Evolutionary conservation across 2,888 invertebrate genomes (phyloP).

Genomic region (Sisyra nigra): DNA sequence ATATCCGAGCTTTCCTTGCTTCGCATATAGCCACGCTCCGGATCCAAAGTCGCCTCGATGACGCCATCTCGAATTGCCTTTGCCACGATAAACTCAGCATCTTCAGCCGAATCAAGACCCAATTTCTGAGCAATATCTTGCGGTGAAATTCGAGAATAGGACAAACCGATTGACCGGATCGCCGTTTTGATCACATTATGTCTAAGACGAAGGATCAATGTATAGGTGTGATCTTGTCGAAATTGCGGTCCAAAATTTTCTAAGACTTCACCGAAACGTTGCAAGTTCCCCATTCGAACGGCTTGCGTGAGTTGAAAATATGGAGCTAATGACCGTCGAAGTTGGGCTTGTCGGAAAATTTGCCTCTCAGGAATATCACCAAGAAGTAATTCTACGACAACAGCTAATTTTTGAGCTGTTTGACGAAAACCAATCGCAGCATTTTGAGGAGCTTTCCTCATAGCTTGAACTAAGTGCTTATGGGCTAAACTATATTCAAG

Average conservation of each 20-base stretch:
- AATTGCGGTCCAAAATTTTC: slow-evolving; percentile 85
- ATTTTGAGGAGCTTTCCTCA: slow-evolving; percentile 94
- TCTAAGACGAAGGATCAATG: slow-evolving; percentile 83
- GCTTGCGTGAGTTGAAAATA: slow-evolving; percentile 97
- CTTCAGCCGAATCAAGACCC: slow-evolving; percentile 86
- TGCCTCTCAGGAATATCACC: slow-evolving; percentile 97
- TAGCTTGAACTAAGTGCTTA: slow-evolving; percentile 85
- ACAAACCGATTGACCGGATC: slow-evolving; percentile 86
- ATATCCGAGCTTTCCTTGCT: slow-evolving; percentile 95
- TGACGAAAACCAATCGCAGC: slow-evolving; percentile 98
- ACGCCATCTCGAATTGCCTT: slow-evolving; percentile 97
- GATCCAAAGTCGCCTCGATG: slow-evolving; percentile 93
- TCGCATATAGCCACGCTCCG: slow-evolving; percentile 90
- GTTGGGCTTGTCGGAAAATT: slow-evolving; percentile 81
- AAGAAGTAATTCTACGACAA: slow-evolving; percentile 84
- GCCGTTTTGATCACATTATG: slow-evolving; percentile 99
- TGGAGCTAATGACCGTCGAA: slow-evolving; percentile 78
- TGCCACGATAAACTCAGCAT: slow-evolving; percentile 98
- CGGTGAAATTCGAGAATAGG: slow-evolving; percentile 92
- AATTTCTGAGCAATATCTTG: slow-evolving; percentile 89
- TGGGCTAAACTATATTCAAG: slow-evolving; percentile 96
- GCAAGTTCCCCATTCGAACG: slow-evolving; percentile 87
- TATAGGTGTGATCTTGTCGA: slow-evolving; percentile 87
- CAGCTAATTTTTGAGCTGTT: slow-evolving; percentile 87
- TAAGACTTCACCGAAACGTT: slow-evolving; percentile 84